Evolutionary conservation across 2,113 vertebrate species (phyloP).

Genomic region (Sander vitreus): DNA sequence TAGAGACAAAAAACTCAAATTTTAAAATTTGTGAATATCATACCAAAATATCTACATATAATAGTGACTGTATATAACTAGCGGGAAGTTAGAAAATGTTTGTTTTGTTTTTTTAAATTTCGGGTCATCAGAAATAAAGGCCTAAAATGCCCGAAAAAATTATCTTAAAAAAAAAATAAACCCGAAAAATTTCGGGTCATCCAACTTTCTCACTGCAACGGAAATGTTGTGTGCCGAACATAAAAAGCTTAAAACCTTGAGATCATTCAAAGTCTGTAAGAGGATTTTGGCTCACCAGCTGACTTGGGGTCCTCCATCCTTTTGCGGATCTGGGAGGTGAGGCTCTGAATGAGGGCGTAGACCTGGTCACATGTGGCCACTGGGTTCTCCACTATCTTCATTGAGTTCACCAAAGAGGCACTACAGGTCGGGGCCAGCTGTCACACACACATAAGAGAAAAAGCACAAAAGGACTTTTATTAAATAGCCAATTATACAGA

Average conservation of each 20-base stretch:
- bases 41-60: no score
- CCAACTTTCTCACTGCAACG: background rate
- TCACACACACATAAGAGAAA: conserved; percentile 2
- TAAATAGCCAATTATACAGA: background rate
- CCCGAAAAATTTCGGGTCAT: background rate
- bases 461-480: background rate
- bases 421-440: conserved; percentile 94
- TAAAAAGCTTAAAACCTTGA: background rate
- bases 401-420: conserved; percentile 92
- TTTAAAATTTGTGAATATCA: no score
- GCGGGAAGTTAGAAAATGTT: no score
- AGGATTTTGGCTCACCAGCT: conserved; percentile 83
- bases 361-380: conserved; percentile 93
- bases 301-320: conserved; percentile 95
- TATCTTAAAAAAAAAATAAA: no score
- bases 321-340: conserved; percentile 93
- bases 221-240: background rate
- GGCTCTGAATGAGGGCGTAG: conserved; percentile 93
- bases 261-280: background rate
- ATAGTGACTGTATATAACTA: no score
- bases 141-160: no score
- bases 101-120: no score
- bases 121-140: no score
- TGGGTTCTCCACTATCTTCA: conserved; percentile 93
- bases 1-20: no score